Evolutionary conservation across 2,113 vertebrate species (phyloP), one percentile per base, ranked within the genome.

Genomic region (Dromas ardeola): DNA sequence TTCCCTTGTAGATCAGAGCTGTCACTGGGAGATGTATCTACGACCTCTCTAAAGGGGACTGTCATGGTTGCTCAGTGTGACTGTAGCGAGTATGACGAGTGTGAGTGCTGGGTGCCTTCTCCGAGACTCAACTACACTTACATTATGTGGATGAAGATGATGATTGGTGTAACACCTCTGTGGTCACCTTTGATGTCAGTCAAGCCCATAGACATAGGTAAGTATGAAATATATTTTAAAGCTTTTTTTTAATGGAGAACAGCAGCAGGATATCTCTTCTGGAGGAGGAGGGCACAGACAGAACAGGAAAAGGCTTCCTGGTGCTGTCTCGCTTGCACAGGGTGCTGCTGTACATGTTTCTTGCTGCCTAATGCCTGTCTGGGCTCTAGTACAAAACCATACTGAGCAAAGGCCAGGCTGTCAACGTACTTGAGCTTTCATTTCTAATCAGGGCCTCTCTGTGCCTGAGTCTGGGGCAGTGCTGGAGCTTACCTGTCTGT

Each of bases 61-160:
- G 94, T 92, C 72, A 20, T 45, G 49, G 27, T 23, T 38, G 80
- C 95, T n/a, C 71, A 77, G 22, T 98, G 98, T 42, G 90, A 69
- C 49, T 88, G 97, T 34, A 86, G 97, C 50, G 93, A 43, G 17
- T 20, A 26, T 12, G 93, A 91, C 17, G 81, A 50, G 22, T 98
- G 98, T 3, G 90, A 88, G 61, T 99, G 99, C 62, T 96, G 40
- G 0, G 17, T 99, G 67, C 56, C 97, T 10, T 63, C 98, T 19
- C 85, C 85, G 11, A 65, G 71, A 4, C 80, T 95, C 61, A 97
- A 93, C 76, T 72, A 52, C 66, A 95, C 97, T 36, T 95, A 98
- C 22, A 23, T 98, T 80, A 94, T 99, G 90, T 98, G 96, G 63
- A 81, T 99, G 94, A 96, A 97, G 92, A 29, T 98, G 55, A 56